Evolutionary conservation across 2,113 vertebrate species (phyloP).

Genomic region (Syngnathus typhle): DNA sequence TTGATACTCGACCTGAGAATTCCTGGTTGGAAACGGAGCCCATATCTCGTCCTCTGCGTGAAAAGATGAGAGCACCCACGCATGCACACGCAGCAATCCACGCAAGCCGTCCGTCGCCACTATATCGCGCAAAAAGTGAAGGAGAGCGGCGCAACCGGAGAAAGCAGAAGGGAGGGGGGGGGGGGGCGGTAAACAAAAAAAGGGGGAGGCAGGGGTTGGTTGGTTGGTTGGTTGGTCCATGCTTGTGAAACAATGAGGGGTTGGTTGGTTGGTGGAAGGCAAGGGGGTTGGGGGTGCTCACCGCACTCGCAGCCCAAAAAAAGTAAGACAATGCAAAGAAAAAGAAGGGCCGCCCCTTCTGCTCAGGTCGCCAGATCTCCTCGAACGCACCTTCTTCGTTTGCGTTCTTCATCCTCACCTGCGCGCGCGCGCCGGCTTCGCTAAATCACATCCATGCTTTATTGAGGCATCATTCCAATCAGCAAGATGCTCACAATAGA

Average conservation of each 20-base stretch:
- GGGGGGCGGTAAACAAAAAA: slow-evolving; percentile 1
- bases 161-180: not conserved
- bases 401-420: too few species aligned
- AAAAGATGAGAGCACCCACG: slow-evolving; percentile 51
- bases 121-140: slow-evolving; percentile 52
- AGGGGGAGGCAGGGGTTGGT: not conserved
- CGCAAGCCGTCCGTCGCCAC: slow-evolving; percentile 46
- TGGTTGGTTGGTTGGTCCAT: not conserved
- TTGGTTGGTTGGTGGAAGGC: not conserved
- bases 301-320: not conserved
- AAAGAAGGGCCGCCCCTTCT: not conserved
- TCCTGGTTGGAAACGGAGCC: slow-evolving; percentile 88
- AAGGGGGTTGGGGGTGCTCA: not conserved
- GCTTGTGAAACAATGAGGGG: not conserved
- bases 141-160: not conserved
- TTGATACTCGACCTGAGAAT: slow-evolving; percentile 78
- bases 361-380: too few species aligned
- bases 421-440: too few species aligned
- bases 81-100: slow-evolving; percentile 31
- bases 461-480: too few species aligned
- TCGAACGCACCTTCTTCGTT: too few species aligned
- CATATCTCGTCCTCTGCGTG: slow-evolving; percentile 70
- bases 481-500: too few species aligned
- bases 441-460: too few species aligned
- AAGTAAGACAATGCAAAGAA: not conserved